These are phyloP conservation scores for Heterohyrax brucei DNA, from an alignment of 2,797 vertebrate genomes.

Conservation along the genomic window DNA sequence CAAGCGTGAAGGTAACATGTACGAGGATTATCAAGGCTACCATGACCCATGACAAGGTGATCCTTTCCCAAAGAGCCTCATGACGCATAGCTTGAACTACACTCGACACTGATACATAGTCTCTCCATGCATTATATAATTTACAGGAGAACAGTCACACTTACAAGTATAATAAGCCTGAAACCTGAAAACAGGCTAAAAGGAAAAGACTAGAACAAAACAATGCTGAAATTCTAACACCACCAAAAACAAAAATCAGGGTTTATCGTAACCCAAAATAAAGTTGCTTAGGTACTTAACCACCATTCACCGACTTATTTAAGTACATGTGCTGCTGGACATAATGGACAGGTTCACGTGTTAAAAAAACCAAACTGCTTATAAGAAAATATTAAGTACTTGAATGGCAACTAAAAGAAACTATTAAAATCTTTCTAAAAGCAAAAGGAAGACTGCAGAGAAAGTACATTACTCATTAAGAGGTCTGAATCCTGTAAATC, in stretches of 20 bases:
- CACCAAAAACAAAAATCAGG: constrained; percentile 29
- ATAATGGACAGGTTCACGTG: constrained; percentile 38
- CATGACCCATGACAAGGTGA: background rate
- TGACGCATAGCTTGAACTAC: background rate
- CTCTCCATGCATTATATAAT: background rate
- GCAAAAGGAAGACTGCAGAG: constrained; percentile 51
- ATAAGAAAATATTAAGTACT: constrained; percentile 65
- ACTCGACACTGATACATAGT: background rate
- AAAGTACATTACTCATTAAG: constrained; percentile 71
- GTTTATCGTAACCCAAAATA: constrained; percentile 65
- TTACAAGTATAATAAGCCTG: background rate
- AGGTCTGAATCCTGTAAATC: constrained; percentile 39
- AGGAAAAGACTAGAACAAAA: constrained; percentile 48
- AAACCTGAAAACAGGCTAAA: background rate
- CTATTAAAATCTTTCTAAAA: constrained; percentile 62
- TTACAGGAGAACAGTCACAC: background rate
- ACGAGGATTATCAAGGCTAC: background rate
- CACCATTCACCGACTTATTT: constrained; percentile 52
- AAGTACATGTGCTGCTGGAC: background rate
- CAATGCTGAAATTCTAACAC: constrained; percentile 12
- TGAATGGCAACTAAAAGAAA: constrained; percentile 65
- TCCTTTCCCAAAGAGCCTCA: background rate
- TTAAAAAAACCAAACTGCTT: constrained; percentile 72
- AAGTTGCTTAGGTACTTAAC: constrained; percentile 64
- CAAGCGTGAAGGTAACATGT: background rate